Percentiles rank a stretch among this genome's conserved stretches.
Conservation (phyloP, 1,140 invertebrate species). For the Phymastichus coffea region DNA sequence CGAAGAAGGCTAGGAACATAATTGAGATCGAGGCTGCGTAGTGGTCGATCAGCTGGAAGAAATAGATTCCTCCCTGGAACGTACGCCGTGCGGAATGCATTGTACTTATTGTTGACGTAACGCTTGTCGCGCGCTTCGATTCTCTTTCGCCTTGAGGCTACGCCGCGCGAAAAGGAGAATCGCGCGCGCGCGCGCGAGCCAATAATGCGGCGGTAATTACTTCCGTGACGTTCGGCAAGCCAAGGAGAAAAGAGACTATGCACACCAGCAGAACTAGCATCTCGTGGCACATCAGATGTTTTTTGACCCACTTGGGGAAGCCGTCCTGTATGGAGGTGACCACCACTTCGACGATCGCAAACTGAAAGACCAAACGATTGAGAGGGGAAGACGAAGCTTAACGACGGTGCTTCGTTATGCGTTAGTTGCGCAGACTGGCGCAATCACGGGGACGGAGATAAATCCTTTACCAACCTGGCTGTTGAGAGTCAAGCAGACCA, state of each 20-base stretch:
- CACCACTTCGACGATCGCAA: slow-evolving; percentile 88
- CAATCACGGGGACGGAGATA: not conserved
- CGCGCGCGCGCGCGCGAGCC: too few relatives aligned
- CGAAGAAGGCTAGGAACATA: slow-evolving; percentile 90
- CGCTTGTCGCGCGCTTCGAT: too few relatives aligned
- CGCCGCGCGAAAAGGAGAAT: too few relatives aligned
- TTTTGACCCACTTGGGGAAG: slow-evolving; percentile 80
- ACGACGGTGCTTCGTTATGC: too few relatives aligned
- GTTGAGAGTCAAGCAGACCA: slow-evolving; percentile 85
- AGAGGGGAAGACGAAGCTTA: too few relatives aligned
- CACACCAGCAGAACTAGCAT: slow-evolving; percentile 82
- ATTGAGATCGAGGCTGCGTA: slow-evolving; percentile 88
- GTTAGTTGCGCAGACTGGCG: too few relatives aligned
- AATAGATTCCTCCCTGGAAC: slow-evolving; percentile 84
- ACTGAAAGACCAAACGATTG: slow-evolving; percentile 57
- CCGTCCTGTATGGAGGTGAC: slow-evolving; percentile 90
- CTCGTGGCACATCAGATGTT: slow-evolving; percentile 81
- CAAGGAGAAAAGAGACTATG: slow-evolving; percentile 77
- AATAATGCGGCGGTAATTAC: too few relatives aligned
- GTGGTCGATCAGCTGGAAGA: slow-evolving; percentile 90
- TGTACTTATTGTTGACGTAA: too few relatives aligned
- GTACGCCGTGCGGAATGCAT: too few relatives aligned
- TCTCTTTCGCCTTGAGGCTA: too few relatives aligned
- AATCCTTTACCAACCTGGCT: slow-evolving; percentile 70
- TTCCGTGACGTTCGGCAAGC: slow-evolving; percentile 82